phyloP scores from a whole-genome alignment of 2,797 vertebrate genomes.

The Podarcis lilfordi region DNA sequence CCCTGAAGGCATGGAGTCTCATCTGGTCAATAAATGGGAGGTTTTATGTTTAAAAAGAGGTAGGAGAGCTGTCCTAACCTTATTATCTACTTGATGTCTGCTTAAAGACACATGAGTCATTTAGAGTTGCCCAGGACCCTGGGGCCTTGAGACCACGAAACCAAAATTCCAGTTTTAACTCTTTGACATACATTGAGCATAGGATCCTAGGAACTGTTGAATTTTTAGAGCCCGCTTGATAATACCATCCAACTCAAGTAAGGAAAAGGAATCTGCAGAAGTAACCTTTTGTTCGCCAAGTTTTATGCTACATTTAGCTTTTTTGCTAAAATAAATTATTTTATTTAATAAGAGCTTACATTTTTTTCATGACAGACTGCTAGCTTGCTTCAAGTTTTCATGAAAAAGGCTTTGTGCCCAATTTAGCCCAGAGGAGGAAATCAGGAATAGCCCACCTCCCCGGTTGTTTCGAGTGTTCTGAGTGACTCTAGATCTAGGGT shows the following conservation, averaged over 20 bases:
- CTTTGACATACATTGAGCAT: background rate
- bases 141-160: background rate
- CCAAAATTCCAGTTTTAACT: background rate
- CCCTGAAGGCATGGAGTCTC: background rate
- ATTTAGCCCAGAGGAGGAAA: background rate
- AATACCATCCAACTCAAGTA: background rate
- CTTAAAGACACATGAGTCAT: no score
- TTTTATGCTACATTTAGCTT: background rate
- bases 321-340: background rate
- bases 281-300: background rate
- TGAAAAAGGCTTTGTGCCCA: background rate
- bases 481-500: background rate
- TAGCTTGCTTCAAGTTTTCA: background rate
- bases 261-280: background rate
- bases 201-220: background rate
- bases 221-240: background rate
- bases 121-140: background rate
- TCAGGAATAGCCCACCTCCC: background rate
- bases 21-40: background rate
- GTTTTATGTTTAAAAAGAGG: background rate
- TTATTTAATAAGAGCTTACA: background rate
- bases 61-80: background rate
- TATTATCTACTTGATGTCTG: background rate
- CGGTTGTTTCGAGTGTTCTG: background rate
- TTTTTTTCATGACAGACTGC: background rate